These are phyloP conservation scores for Cheumatopsyche charites DNA, from an alignment of 1,140 invertebrate genomes.

Conservation along the genomic window DNA sequence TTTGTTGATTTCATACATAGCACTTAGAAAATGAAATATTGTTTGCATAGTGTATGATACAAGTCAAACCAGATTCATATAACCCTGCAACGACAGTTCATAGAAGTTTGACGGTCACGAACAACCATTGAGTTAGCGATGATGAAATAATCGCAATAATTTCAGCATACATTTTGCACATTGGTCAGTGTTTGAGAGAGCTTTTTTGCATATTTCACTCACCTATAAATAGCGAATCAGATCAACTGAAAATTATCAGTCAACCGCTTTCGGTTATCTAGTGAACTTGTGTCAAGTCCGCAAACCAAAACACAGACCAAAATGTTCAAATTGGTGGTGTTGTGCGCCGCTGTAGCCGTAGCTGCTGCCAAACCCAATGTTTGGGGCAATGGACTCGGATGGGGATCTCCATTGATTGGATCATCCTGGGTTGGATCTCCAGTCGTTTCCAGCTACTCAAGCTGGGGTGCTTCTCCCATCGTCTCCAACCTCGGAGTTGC, in stretches of 20 bases:
- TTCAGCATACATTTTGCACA: neutral
- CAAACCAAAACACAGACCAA: constrained; percentile 55
- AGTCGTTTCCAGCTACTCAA: constrained; percentile 19
- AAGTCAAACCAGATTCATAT: too few species aligned
- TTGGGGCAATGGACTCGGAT: constrained; percentile 4
- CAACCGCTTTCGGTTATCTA: constrained; percentile 51
- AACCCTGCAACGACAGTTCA: too few species aligned
- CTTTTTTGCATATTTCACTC: neutral
- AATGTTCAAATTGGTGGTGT: constrained; percentile 63
- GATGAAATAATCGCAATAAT: constrained; percentile 13
- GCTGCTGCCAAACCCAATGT: constrained; percentile 47
- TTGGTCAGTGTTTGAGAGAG: neutral
- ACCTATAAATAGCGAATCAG: neutral
- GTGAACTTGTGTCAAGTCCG: constrained; percentile 50
- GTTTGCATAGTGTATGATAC: too few species aligned
- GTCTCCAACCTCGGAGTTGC: constrained; percentile 39
- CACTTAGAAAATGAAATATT: too few species aligned
- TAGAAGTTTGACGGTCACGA: too few species aligned
- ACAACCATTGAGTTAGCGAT: neutral
- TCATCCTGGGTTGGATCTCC: constrained; percentile 44
- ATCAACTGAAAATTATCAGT: constrained; percentile 50
- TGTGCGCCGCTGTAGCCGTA: constrained; percentile 45
- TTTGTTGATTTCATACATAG: too few species aligned
- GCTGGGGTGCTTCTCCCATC: constrained; percentile 7
- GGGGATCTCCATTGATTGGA: neutral